phyloP scores from a whole-genome alignment of 2,888 invertebrate species.

The Agrotis exclamationis region DNA sequence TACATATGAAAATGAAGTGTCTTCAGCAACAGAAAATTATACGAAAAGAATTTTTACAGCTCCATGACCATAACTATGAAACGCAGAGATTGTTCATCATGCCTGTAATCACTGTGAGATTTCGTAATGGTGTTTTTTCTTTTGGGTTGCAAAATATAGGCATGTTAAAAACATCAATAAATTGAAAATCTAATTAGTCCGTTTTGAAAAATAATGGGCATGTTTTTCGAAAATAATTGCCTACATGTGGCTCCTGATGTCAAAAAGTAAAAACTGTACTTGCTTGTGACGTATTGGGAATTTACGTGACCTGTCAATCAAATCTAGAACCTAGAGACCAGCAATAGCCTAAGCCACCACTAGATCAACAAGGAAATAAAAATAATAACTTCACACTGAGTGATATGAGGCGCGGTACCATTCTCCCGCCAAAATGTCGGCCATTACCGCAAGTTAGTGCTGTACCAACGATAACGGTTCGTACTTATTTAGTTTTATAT shows the following conservation, averaged over 20 bases:
- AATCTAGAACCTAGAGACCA: neutral
- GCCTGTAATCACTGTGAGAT: neutral
- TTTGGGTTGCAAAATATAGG: no score
- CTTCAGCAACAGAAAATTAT: neutral
- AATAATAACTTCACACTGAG: conserved; percentile 57
- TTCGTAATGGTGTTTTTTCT: neutral
- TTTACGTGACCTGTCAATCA: no score
- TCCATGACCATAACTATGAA: conserved; percentile 19
- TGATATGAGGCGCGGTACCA: conserved; percentile 63
- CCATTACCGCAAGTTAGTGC: conserved; percentile 62
- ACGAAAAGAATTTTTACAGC: neutral
- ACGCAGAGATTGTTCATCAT: conserved; percentile 5
- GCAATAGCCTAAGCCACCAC: neutral
- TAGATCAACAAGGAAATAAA: conserved; percentile 21
- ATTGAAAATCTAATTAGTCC: no score
- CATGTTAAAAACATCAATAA: no score
- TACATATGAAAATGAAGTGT: conserved; percentile 21
- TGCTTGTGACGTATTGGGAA: no score
- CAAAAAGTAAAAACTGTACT: no score
- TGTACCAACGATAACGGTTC: conserved; percentile 60
- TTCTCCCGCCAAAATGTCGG: conserved; percentile 71
- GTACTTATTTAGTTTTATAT: conserved; percentile 52
- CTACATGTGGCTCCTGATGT: no score
- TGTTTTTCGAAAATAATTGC: no score
- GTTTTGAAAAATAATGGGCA: no score